Conservation (phyloP, 2,113 vertebrate genomes). For the Salvelinus namaycush region DNA sequence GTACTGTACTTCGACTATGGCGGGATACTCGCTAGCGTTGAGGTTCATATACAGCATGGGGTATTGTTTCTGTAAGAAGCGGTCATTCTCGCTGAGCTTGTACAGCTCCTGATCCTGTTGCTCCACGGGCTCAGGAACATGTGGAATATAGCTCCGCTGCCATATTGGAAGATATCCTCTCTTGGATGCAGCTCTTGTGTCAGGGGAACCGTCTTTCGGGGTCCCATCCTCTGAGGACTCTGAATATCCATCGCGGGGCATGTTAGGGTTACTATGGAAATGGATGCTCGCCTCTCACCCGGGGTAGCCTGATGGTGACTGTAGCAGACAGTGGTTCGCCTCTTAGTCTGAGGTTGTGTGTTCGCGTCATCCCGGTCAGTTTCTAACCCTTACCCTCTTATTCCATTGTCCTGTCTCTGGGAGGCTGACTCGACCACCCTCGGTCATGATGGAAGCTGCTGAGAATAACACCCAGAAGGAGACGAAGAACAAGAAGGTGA, state of each 20-base stretch:
- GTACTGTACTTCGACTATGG: neutral
- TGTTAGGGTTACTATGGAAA: constrained; percentile 3
- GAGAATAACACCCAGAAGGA: no score
- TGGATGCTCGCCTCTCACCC: neutral
- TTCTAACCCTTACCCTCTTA: no score
- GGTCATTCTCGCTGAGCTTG: neutral
- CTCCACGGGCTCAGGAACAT: neutral
- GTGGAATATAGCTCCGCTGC: constrained; percentile 2
- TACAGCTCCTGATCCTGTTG: neutral
- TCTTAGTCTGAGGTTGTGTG: no score
- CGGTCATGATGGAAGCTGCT: no score
- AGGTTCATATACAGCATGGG: neutral
- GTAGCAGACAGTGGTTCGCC: neutral
- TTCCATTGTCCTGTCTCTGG: no score
- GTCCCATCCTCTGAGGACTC: neutral
- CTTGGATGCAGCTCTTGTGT: neutral
- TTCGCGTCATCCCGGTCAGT: no score
- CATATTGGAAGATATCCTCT: neutral
- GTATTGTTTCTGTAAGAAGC: neutral
- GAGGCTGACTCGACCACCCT: no score
- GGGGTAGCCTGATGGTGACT: neutral
- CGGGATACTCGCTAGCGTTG: neutral
- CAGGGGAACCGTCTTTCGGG: neutral
- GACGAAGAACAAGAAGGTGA: neutral
- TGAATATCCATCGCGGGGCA: neutral